phyloP scores from a whole-genome alignment of 2,797 vertebrate genomes.

The Lacerta agilis region DNA sequence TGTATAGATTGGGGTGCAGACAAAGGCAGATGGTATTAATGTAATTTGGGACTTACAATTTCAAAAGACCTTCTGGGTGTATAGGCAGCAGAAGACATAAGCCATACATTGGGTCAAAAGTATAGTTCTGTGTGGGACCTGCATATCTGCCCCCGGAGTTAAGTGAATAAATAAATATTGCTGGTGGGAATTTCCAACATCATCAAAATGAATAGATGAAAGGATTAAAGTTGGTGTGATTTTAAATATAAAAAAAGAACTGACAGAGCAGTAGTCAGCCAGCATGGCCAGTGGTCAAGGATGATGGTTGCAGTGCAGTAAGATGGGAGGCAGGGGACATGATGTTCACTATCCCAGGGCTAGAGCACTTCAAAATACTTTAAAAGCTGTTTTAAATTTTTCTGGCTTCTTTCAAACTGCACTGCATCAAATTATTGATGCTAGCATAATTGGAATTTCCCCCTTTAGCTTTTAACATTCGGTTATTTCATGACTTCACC shows the following conservation, averaged over 20 bases:
- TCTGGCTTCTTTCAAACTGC: too few species aligned
- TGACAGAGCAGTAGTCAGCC: not conserved
- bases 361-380: too few species aligned
- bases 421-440: too few species aligned
- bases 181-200: not conserved
- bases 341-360: too few species aligned
- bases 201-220: too few species aligned
- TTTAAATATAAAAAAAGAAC: not conserved
- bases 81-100: not conserved
- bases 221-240: not conserved
- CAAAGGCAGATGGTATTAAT: not conserved
- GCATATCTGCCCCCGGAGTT: accelerated
- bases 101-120: not conserved
- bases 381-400: too few species aligned
- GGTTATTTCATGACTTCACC: too few species aligned
- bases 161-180: not conserved
- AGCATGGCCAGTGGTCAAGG: too few species aligned
- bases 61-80: constrained; percentile 5
- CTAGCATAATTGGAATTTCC: too few species aligned
- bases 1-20: not conserved
- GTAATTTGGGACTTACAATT: not conserved
- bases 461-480: too few species aligned
- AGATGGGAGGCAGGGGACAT: too few species aligned
- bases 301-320: too few species aligned
- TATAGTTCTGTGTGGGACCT: not conserved